Evolutionary conservation across 2,797 vertebrate species (phyloP).

Genomic region (Rallus crepitans): DNA sequence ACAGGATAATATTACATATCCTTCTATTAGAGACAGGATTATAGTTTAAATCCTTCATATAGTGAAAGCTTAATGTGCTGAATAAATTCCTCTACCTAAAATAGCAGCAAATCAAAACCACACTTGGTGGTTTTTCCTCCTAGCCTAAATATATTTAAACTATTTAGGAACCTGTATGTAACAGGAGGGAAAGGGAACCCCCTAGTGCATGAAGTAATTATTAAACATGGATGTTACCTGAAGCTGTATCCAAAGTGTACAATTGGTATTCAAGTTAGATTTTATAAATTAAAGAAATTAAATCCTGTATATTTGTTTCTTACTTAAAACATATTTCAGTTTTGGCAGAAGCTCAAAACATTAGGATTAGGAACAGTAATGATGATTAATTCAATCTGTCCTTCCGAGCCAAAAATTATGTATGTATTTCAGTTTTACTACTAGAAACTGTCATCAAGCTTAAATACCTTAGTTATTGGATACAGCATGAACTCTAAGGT

Average conservation of each 20-base stretch:
- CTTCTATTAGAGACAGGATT: neutral
- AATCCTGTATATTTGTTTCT: neutral
- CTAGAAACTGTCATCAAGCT: neutral
- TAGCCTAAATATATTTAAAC: neutral
- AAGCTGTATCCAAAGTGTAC: neutral
- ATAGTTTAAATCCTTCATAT: neutral
- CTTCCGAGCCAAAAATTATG: neutral
- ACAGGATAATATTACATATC: neutral
- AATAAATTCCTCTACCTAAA: neutral
- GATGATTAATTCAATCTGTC: too few relatives aligned
- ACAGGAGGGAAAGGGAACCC: constrained; percentile 67
- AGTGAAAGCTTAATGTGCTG: neutral
- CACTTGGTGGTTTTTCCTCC: neutral
- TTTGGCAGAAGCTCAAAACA: neutral
- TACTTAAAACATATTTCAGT: neutral
- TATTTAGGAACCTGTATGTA: neutral
- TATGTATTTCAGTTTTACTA: neutral
- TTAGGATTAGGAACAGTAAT: too few relatives aligned
- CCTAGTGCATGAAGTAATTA: constrained; percentile 68
- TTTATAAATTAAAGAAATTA: neutral
- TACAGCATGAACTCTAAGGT: neutral
- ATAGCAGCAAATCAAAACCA: neutral
- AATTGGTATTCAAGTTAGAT: neutral
- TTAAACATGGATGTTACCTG: neutral
- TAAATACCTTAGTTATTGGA: neutral